These are phyloP conservation scores for Babylonia areolata DNA, from an alignment of 1,140 invertebrate genomes.

Conservation along the genomic window DNA sequence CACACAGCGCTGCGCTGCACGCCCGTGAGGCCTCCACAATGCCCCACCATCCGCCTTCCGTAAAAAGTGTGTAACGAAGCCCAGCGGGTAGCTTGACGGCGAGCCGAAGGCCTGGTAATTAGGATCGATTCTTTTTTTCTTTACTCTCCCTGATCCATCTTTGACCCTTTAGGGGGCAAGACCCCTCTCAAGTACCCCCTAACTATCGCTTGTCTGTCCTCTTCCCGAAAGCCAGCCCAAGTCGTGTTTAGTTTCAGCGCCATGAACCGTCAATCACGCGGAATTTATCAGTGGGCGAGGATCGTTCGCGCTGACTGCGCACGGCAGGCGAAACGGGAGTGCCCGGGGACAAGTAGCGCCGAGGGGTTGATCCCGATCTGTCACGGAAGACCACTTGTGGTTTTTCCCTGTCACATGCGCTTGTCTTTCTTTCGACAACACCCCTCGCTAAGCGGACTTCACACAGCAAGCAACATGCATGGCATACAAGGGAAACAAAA, in stretches of 20 bases:
- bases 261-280: conserved; percentile 43
- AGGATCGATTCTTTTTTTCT: conserved; percentile 22
- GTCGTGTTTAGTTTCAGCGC: conserved; percentile 41
- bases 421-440: neutral
- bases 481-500: conserved; percentile 21
- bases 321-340: conserved; percentile 40
- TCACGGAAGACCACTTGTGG: conserved; percentile 32
- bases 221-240: conserved; percentile 1
- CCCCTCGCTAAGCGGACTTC: too few species aligned
- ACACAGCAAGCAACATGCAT: neutral
- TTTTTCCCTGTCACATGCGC: conserved; percentile 25
- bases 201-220: neutral
- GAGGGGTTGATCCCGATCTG: conserved; percentile 38
- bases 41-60: conserved; percentile 37
- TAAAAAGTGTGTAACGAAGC: conserved; percentile 42
- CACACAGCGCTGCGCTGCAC: conserved; percentile 35
- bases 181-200: conserved; percentile 16
- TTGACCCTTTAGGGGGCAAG: conserved; percentile 29
- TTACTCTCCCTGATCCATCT: conserved; percentile 17
- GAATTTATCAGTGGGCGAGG: conserved; percentile 41
- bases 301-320: conserved; percentile 43
- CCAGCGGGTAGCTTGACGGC: conserved; percentile 37
- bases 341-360: conserved; percentile 36
- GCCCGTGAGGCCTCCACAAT: conserved; percentile 33
- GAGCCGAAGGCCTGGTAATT: conserved; percentile 29